A percentile compares a stretch with the other conserved stretches of the same genome.
Evolutionary conservation across 2,888 invertebrate species (phyloP).

Genomic region (Diadegma fenestrale): DNA sequence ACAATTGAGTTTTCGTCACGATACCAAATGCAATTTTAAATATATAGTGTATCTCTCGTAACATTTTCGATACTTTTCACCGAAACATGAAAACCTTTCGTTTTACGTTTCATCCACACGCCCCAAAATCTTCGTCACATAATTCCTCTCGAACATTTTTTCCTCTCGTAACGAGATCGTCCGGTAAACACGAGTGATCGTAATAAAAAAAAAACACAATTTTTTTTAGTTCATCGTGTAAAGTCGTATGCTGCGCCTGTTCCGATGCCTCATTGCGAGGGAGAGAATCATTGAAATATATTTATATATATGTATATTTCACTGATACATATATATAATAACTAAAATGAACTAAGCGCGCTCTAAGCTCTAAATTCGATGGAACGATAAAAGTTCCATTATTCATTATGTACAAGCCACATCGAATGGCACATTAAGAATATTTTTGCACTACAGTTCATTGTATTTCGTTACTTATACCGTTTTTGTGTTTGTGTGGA

Average conservation of each 20-base stretch:
- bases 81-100: neutral
- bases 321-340: conserved; percentile 43
- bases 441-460: conserved; percentile 82
- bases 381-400: conserved; percentile 37
- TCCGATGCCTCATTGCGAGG: conserved; percentile 44
- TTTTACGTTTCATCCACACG: conserved; percentile 37
- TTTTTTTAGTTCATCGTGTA: conserved; percentile 61
- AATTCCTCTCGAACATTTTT: conserved; percentile 45
- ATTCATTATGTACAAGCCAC: conserved; percentile 84
- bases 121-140: conserved; percentile 45
- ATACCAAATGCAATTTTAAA: conserved; percentile 29
- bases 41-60: conserved; percentile 2
- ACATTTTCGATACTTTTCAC: conserved; percentile 7
- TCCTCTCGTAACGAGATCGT: conserved; percentile 26
- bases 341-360: conserved; percentile 47
- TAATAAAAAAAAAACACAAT: conserved; percentile 12
- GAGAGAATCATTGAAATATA: conserved; percentile 12
- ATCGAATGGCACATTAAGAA: conserved; percentile 84
- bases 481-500: neutral
- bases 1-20: conserved; percentile 20
- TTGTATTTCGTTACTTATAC: conserved; percentile 63
- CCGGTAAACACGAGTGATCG: conserved; percentile 8
- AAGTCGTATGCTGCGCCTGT: conserved; percentile 55
- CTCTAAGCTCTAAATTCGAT: conserved; percentile 62
- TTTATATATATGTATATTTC: conserved; percentile 25